Evolutionary conservation across 2,113 vertebrate species (phyloP).

Genomic region (Urocolius indicus): DNA sequence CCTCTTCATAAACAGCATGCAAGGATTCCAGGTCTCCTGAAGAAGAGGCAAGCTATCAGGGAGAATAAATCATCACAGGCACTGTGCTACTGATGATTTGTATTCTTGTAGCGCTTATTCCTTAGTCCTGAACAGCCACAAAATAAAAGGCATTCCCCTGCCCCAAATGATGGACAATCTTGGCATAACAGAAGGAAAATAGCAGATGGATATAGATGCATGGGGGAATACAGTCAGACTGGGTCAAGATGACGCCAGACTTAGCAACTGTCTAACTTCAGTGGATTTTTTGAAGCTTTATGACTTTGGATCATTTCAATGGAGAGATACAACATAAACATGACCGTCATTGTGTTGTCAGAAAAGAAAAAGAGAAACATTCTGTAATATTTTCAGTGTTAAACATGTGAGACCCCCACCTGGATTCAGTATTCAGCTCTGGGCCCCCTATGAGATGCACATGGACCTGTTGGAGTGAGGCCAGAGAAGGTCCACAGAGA

Average conservation of each 20-base stretch:
- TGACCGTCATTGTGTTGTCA: neutral
- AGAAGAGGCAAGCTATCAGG: neutral
- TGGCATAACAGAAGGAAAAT: slow-evolving; percentile 36
- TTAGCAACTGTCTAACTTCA: slow-evolving; percentile 15
- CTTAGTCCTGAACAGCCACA: neutral
- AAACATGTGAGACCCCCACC: no score
- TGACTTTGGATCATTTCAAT: neutral
- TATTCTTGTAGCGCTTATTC: slow-evolving; percentile 14
- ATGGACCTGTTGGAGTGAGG: no score
- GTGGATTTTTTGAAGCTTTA: slow-evolving; percentile 24
- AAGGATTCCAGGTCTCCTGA: neutral
- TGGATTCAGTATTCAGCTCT: no score
- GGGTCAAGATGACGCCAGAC: neutral
- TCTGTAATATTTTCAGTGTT: neutral
- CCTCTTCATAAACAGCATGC: neutral
- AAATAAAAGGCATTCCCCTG: slow-evolving; percentile 38
- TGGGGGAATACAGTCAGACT: neutral
- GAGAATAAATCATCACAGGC: slow-evolving; percentile 27
- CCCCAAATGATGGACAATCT: slow-evolving; percentile 40
- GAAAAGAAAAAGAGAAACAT: neutral
- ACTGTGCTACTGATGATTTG: slow-evolving; percentile 10
- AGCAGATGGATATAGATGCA: slow-evolving; percentile 34
- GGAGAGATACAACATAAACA: neutral
- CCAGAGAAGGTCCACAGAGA: no score
- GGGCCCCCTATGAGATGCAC: no score